Percentiles rank a stretch among this genome's conserved stretches.
Conservation (phyloP, 2,113 vertebrate species). For the Phyllostomus hastatus region DNA sequence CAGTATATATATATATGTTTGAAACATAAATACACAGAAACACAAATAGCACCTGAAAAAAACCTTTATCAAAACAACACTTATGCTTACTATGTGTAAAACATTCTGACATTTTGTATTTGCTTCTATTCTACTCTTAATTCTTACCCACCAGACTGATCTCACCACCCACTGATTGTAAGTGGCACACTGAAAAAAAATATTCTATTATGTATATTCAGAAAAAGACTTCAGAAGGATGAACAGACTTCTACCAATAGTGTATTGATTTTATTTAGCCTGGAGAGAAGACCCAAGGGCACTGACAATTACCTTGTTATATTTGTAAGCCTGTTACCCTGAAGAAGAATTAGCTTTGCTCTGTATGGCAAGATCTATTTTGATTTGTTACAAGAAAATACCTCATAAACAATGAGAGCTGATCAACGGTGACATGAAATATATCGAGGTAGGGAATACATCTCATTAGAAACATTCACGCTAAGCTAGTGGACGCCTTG, state of each 20-base stretch:
- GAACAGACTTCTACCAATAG: neutral
- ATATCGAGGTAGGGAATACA: neutral
- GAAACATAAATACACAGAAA: neutral
- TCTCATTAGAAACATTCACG: neutral
- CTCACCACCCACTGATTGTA: neutral
- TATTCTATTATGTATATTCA: neutral
- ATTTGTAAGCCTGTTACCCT: neutral
- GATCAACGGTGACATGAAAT: neutral
- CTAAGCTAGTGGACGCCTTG: neutral
- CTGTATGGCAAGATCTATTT: neutral
- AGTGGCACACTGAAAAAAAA: neutral
- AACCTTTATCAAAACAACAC: neutral
- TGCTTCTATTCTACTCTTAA: neutral
- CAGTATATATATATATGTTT: neutral
- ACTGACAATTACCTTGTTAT: neutral
- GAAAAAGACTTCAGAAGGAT: neutral
- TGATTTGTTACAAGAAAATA: neutral
- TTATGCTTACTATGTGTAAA: neutral
- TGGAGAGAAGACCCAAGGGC: conserved; percentile 13
- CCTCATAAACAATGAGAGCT: neutral
- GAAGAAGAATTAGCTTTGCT: conserved; percentile 15
- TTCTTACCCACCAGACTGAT: neutral
- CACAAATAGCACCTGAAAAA: neutral
- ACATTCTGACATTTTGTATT: neutral
- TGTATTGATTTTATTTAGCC: conserved; percentile 9